These are phyloP conservation scores for Platypus cylindrus DNA, from an alignment of 2,888 invertebrate genomes.

Conservation along the genomic window DNA sequence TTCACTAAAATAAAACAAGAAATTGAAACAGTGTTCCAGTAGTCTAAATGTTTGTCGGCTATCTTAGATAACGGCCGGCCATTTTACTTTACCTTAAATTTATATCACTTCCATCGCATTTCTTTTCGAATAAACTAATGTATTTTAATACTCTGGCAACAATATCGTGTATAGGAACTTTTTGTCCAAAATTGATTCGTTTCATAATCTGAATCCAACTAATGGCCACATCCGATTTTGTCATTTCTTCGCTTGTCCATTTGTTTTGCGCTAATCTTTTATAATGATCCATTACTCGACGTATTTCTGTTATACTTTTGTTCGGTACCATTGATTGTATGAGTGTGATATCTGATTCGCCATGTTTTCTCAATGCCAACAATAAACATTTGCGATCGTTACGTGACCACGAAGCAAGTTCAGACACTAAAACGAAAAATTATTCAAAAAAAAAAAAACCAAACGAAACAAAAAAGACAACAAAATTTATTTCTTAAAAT, in stretches of 20 bases:
- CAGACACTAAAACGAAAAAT: slow-evolving; percentile 21
- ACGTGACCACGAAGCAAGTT: slow-evolving; percentile 17
- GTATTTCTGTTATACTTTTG: slow-evolving; percentile 24
- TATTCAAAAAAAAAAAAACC: slow-evolving; percentile 1
- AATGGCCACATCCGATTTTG: slow-evolving; percentile 21
- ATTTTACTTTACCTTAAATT: slow-evolving; percentile 22
- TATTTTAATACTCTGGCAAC: slow-evolving; percentile 29
- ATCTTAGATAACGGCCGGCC: not conserved
- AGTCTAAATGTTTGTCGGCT: not conserved
- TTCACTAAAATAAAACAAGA: slow-evolving; percentile 12
- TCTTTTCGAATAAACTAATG: slow-evolving; percentile 28
- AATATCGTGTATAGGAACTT: slow-evolving; percentile 17
- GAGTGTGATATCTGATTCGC: slow-evolving; percentile 22
- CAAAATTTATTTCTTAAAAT: slow-evolving; percentile 1
- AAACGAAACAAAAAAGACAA: not conserved
- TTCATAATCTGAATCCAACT: slow-evolving; percentile 26
- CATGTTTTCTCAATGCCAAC: slow-evolving; percentile 23
- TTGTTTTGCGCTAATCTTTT: slow-evolving; percentile 18
- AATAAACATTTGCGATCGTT: slow-evolving; percentile 24
- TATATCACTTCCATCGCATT: slow-evolving; percentile 16
- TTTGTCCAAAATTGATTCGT: slow-evolving; percentile 12
- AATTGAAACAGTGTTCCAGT: not conserved
- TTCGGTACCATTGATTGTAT: slow-evolving; percentile 23
- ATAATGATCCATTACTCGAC: slow-evolving; percentile 23
- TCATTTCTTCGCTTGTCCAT: slow-evolving; percentile 8